Evolutionary conservation across 2,113 vertebrate genomes (phyloP).

Genomic region (Aegithalos caudatus): DNA sequence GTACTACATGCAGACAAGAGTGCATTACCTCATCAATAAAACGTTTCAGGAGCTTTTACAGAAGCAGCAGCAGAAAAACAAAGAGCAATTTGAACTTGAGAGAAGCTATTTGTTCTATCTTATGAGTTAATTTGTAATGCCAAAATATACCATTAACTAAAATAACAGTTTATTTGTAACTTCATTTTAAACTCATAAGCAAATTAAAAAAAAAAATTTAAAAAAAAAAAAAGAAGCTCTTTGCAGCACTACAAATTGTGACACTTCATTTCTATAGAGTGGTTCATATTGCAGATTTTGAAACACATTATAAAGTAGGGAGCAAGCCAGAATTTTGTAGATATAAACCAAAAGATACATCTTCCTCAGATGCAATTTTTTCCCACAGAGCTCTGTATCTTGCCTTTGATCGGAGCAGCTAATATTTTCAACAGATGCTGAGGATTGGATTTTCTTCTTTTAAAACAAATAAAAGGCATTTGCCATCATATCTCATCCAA

Average conservation of each 20-base stretch:
- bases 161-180: not conserved
- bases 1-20: not conserved
- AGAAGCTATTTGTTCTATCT: not conserved
- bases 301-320: not conserved
- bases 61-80: constrained; percentile 1
- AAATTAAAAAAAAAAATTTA: not conserved
- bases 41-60: not conserved
- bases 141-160: not conserved
- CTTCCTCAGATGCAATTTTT: not conserved
- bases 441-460: not conserved
- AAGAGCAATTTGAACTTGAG: not conserved
- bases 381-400: not conserved
- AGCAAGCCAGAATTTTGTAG: not conserved
- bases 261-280: not conserved
- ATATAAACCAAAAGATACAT: not conserved
- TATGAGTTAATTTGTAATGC: not conserved
- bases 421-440: not conserved
- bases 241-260: not conserved
- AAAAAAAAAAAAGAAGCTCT: not conserved
- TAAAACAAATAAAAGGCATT: not conserved
- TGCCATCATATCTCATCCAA: not conserved
- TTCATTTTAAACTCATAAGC: not conserved
- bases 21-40: not conserved
- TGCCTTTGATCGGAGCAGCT: not conserved
- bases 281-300: not conserved